Evolutionary conservation across 2,888 invertebrate genomes (phyloP).

Genomic region (Melanchra persicariae): DNA sequence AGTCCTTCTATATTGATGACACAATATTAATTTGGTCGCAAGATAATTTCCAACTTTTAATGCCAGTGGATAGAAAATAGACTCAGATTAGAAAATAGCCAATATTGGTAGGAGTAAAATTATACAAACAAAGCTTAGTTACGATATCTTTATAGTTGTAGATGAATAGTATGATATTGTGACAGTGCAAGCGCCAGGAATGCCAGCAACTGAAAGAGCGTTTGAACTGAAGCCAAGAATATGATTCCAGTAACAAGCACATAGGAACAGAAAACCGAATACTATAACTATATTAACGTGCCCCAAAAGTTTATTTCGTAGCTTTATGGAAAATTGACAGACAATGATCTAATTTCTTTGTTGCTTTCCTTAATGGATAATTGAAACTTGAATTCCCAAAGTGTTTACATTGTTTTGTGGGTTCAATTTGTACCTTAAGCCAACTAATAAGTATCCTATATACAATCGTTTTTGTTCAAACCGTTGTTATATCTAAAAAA

Average conservation of each 20-base stretch:
- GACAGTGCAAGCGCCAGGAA: constrained; percentile 66
- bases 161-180: constrained; percentile 62
- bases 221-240: constrained; percentile 71
- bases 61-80: constrained; percentile 8
- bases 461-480: background rate
- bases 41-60: constrained; percentile 1
- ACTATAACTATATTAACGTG: constrained; percentile 25
- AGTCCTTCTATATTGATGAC: background rate
- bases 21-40: constrained; percentile 13
- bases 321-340: background rate
- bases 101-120: constrained; percentile 4
- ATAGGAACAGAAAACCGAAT: constrained; percentile 22
- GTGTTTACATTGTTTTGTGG: background rate
- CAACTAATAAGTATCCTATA: background rate
- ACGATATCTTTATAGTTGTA: constrained; percentile 34
- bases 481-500: background rate
- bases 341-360: background rate
- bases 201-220: constrained; percentile 58
- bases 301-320: constrained; percentile 6
- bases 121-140: background rate
- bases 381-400: background rate
- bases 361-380: constrained; percentile 4
- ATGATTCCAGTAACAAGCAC: constrained; percentile 43
- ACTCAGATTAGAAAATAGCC: too few species aligned
- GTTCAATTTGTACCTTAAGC: background rate